Base-by-base conservation (phyloP, 1,140 invertebrate species). In the Camponotus pennsylvanicus region DNA sequence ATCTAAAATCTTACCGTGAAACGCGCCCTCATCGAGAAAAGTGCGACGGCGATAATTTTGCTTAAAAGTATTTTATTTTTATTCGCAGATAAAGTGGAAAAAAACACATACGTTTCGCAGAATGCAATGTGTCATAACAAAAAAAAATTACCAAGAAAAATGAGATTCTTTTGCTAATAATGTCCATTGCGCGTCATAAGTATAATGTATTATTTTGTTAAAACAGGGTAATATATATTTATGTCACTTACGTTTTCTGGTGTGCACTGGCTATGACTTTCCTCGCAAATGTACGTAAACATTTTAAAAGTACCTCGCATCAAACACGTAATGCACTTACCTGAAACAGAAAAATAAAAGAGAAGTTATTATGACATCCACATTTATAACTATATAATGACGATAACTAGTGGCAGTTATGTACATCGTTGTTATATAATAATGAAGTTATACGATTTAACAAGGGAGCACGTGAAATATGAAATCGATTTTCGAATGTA, bases 341-440 rank as follows among this genome's bases (percentile, higher is more conserved):
- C 90, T 91, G 78, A 76, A 91, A 89, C 89, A 91, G 73, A 89
- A 84, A 87, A n/a, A 61, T 32, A 13, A 45, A 18, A 4, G 7
- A 52, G 7, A 66, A 7, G 57, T 71, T 32, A 61, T 15, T 61
- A n/a, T 5, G 15, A 15, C 21, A 37, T 80, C 27, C 27, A 27
- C 27, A 27, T 27, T 27, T 27, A 27, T 27, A 27, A 34, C 52
- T 80, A 27, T 13, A 27, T 11, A 42, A 40, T 52, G 32, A 59
- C 52, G 21, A 40, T 49, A 57, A 34, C 15, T 13, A 32, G 13
- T 42, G 13, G 11, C 67, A 42, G 42, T 9, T 80, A 3, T 27
- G n/a, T 9, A 3, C 18, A 42, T 18, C 13, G 34, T 21, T 15
- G 34, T 45, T 61, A 3, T 4, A n/a, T 8, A 61, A 83, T 27